Conservation (phyloP, 2,888 invertebrate species). For the Strigamia maritima region DNA sequence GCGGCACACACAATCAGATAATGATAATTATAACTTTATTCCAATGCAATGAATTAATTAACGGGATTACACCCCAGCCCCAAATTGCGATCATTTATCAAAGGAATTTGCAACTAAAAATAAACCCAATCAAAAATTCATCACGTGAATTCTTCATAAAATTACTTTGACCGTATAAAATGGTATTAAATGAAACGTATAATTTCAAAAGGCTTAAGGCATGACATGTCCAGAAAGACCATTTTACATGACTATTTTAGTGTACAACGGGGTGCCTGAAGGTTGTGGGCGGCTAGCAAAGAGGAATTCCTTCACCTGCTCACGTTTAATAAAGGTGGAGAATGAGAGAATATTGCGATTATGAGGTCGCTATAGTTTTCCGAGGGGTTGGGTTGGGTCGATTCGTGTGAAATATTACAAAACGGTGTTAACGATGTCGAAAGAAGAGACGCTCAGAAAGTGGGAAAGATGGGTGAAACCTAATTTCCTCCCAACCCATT, state of each 20-base stretch:
- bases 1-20: not conserved
- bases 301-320: not conserved
- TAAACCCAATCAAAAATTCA: no score
- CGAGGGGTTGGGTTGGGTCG: not conserved
- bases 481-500: no score
- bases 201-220: not conserved
- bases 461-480: not conserved
- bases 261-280: not conserved
- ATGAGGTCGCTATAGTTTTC: not conserved
- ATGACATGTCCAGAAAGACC: not conserved
- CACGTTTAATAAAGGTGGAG: not conserved
- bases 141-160: no score
- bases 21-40: not conserved
- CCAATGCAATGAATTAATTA: not conserved
- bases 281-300: not conserved
- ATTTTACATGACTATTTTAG: not conserved
- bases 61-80: not conserved
- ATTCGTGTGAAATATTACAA: not conserved
- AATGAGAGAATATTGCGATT: not conserved
- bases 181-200: not conserved
- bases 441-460: not conserved
- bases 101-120: no score
- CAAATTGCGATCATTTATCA: not conserved
- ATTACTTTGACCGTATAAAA: not conserved
- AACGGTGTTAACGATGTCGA: not conserved